Conservation (phyloP, 2,113 vertebrate genomes). For the Megaceryle maxima region DNA sequence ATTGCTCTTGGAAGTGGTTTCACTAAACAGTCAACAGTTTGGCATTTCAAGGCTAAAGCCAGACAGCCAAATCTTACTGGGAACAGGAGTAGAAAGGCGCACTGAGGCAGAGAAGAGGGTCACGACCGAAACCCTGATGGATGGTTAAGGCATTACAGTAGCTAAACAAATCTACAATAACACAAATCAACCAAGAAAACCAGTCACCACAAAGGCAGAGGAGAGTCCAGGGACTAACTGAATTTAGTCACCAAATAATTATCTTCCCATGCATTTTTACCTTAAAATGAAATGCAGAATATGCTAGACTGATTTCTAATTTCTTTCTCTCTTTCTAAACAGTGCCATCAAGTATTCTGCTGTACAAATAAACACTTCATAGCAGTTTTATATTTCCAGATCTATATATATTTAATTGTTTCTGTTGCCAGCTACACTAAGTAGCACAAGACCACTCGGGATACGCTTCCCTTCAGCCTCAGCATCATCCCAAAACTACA, state of each 20-base stretch:
- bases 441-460: not conserved
- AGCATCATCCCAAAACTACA: not conserved
- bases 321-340: not conserved
- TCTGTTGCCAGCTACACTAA: not conserved
- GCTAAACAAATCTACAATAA: not conserved
- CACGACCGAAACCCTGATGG: not conserved
- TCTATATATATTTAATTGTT: not conserved
- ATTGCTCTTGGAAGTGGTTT: not conserved
- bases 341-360: not conserved
- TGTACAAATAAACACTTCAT: not conserved
- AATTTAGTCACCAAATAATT: not conserved
- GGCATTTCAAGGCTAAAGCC: not conserved
- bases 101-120: not conserved
- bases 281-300: not conserved
- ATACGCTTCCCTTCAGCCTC: not conserved
- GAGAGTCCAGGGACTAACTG: not conserved
- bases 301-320: not conserved
- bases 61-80: not conserved
- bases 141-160: not conserved
- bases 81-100: not conserved
- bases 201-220: not conserved
- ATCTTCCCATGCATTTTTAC: not conserved
- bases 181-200: too few relatives aligned
- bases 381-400: not conserved
- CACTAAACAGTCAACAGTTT: not conserved